Conservation (phyloP, 1,140 invertebrate genomes). For the Acromyrmex echinatior region DNA sequence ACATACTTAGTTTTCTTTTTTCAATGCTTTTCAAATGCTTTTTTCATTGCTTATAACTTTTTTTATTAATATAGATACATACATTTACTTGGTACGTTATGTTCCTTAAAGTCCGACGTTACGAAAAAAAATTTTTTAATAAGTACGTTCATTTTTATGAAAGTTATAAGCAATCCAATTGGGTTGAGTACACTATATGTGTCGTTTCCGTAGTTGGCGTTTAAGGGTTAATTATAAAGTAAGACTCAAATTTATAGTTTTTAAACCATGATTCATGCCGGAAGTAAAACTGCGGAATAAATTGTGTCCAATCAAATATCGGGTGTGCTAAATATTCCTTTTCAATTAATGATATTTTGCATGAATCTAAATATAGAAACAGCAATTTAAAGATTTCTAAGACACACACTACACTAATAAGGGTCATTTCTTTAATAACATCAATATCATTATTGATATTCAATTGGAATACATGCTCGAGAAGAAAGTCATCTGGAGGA, state of each 20-base stretch:
- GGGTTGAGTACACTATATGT: too few relatives aligned
- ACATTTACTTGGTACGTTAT: too few relatives aligned
- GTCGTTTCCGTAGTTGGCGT: too few relatives aligned
- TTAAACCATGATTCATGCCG: neutral
- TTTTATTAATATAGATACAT: too few relatives aligned
- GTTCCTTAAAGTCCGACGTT: too few relatives aligned
- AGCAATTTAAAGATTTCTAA: conserved; percentile 7
- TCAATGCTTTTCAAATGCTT: too few relatives aligned
- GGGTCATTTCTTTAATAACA: conserved; percentile 3
- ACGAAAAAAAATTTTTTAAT: too few relatives aligned
- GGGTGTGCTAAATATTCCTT: neutral
- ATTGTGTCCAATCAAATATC: conserved; percentile 25
- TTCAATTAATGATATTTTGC: conserved; percentile 21
- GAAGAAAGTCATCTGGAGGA: conserved; percentile 24
- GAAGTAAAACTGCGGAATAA: neutral
- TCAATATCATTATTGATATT: conserved; percentile 14
- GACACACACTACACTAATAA: neutral
- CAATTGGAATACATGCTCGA: conserved; percentile 12
- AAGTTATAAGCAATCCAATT: too few relatives aligned
- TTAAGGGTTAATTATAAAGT: conserved; percentile 12
- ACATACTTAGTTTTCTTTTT: too few relatives aligned
- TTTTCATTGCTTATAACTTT: too few relatives aligned
- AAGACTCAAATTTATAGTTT: conserved; percentile 2
- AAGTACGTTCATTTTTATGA: too few relatives aligned
- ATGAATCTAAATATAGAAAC: neutral